Conservation (phyloP, 2,888 invertebrate species). For the Marronus borbonicus region DNA sequence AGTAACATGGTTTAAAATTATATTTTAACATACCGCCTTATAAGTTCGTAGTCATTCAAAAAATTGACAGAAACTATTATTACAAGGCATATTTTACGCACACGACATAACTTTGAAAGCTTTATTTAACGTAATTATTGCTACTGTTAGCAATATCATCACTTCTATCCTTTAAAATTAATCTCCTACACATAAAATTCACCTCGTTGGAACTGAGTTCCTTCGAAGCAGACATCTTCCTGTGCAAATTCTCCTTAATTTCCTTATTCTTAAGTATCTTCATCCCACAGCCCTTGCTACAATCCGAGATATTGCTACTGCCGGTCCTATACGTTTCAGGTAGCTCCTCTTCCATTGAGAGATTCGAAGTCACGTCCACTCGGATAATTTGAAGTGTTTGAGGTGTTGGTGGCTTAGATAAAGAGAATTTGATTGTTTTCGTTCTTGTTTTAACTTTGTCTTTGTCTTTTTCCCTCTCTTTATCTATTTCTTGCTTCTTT, state of each 20-base stretch:
- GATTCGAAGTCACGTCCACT: slow-evolving; percentile 67
- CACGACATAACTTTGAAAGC: background rate
- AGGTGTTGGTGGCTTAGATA: slow-evolving; percentile 67
- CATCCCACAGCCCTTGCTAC: slow-evolving; percentile 50
- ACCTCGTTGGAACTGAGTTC: slow-evolving; percentile 58
- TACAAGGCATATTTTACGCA: too few relatives aligned
- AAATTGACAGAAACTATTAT: too few relatives aligned
- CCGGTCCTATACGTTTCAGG: slow-evolving; percentile 43
- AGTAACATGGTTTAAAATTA: too few relatives aligned
- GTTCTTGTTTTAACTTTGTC: slow-evolving; percentile 47
- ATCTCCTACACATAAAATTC: slow-evolving; percentile 60
- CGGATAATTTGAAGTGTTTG: slow-evolving; percentile 68
- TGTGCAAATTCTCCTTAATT: slow-evolving; percentile 20
- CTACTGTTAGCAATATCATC: slow-evolving; percentile 31
- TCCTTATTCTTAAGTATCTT: slow-evolving; percentile 37
- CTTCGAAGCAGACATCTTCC: background rate
- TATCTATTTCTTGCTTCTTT: slow-evolving; percentile 40
- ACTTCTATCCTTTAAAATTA: slow-evolving; percentile 57
- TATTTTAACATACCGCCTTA: too few relatives aligned
- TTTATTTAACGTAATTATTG: background rate
- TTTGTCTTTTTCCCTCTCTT: slow-evolving; percentile 55
- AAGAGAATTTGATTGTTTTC: slow-evolving; percentile 64
- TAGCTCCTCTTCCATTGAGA: slow-evolving; percentile 60
- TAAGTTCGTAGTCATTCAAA: too few relatives aligned
- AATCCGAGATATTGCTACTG: slow-evolving; percentile 34